Evolutionary conservation across 2,113 vertebrate species (phyloP).

Genomic region (Apaloderma vittatum): DNA sequence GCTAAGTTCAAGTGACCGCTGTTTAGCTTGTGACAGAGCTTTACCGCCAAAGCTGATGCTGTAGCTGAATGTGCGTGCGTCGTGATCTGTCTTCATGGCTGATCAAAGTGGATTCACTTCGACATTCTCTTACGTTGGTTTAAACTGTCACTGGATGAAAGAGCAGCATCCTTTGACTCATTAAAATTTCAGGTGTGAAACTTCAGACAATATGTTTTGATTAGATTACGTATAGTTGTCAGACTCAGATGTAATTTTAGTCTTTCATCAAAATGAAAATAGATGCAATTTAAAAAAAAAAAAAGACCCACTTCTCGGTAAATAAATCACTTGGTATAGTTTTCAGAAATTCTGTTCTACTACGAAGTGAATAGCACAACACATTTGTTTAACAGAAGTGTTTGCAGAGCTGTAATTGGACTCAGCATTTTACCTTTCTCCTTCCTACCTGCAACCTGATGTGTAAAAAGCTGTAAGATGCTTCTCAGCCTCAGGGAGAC

Average conservation of each 20-base stretch:
- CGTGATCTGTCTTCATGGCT: fast-evolving
- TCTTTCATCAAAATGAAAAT: background rate
- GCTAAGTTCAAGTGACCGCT: background rate
- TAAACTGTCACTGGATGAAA: background rate
- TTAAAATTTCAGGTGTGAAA: background rate
- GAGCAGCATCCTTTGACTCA: background rate
- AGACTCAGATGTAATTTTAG: background rate
- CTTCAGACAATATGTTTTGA: background rate
- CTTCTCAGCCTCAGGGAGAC: background rate
- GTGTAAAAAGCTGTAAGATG: background rate
- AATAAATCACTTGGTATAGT: background rate
- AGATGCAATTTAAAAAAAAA: background rate
- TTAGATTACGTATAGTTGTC: background rate
- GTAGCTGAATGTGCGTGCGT: background rate
- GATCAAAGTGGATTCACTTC: background rate
- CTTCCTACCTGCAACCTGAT: background rate
- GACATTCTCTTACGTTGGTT: background rate
- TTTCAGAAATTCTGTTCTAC: background rate
- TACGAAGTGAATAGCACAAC: background rate
- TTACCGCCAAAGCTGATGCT: background rate
- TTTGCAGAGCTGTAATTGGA: background rate
- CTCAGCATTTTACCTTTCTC: background rate
- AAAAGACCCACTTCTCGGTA: background rate
- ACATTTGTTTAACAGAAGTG: background rate
- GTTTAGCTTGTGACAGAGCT: background rate